These are phyloP conservation scores for Leucozona laternaria DNA, from an alignment of 2,888 invertebrate genomes.

Conservation along the genomic window DNA sequence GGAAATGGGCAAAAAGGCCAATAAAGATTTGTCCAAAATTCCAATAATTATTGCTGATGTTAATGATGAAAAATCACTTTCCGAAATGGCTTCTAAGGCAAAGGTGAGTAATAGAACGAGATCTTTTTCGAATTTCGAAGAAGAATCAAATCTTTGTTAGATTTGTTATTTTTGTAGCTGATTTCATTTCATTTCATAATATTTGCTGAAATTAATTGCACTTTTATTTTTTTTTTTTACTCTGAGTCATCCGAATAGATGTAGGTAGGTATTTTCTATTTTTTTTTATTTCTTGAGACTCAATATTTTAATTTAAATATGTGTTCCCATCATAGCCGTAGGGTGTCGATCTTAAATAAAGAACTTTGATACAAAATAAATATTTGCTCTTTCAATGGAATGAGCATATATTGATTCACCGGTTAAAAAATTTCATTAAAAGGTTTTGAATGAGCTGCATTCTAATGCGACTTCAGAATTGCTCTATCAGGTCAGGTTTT, in stretches of 20 bases:
- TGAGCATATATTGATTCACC: no score
- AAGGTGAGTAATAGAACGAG: constrained; percentile 84
- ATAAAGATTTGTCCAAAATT: constrained; percentile 85
- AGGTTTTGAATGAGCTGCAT: no score
- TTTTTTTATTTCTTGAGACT: background rate
- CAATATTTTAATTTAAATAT: background rate
- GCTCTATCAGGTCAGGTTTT: no score
- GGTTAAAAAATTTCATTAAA: no score
- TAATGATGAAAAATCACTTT: constrained; percentile 88
- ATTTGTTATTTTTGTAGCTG: constrained; percentile 9
- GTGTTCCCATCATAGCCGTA: background rate
- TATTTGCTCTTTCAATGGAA: no score
- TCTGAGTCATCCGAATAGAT: background rate
- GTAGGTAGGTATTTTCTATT: background rate
- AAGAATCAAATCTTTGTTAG: background rate
- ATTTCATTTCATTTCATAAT: constrained; percentile 7
- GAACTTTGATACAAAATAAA: background rate
- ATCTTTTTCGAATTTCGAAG: background rate
- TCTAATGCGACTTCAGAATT: no score
- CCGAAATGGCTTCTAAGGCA: constrained; percentile 91
- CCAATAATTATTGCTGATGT: constrained; percentile 92
- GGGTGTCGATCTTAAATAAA: background rate
- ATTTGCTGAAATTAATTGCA: background rate
- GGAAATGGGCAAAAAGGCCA: constrained; percentile 84
- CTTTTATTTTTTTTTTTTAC: background rate